Evolutionary conservation across 2,113 vertebrate species (phyloP).

Genomic region (Upupa epops): DNA sequence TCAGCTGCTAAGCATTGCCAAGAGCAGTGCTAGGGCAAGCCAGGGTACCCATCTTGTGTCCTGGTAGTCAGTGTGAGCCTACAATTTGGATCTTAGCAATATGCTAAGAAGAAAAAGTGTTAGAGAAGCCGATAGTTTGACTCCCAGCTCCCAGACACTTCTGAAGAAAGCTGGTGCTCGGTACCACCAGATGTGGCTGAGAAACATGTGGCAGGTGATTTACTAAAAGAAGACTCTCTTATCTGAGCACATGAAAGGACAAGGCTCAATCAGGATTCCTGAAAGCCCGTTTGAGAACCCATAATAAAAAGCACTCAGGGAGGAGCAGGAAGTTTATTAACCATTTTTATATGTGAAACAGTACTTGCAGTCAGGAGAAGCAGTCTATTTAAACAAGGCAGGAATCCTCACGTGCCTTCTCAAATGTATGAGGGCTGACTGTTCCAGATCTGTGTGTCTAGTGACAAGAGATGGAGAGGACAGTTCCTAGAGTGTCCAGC

Average conservation of each 20-base stretch:
- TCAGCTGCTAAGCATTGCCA: background rate
- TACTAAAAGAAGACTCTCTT: background rate
- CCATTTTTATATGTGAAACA: conserved; percentile 5
- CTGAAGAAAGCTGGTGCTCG: background rate
- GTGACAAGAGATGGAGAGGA: background rate
- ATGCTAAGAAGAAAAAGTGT: background rate
- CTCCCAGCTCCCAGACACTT: background rate
- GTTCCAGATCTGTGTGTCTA: background rate
- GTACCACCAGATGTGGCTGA: conserved; percentile 12
- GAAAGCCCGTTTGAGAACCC: conserved; percentile 22
- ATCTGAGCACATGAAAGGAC: conserved; percentile 49
- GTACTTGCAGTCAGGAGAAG: background rate
- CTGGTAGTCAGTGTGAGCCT: background rate
- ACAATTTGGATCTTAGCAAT: background rate
- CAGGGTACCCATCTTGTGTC: background rate
- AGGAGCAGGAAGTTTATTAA: conserved; percentile 14
- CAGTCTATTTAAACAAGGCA: conserved; percentile 1
- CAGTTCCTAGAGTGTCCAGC: background rate
- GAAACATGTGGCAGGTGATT: background rate
- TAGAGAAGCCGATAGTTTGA: background rate
- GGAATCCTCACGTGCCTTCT: background rate
- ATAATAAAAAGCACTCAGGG: conserved; percentile 21
- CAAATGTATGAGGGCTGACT: background rate
- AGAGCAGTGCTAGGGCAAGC: background rate
- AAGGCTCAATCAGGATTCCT: background rate